These are phyloP conservation scores for Mormyrus iriodes DNA, from an alignment of 2,113 vertebrate genomes.

Conservation along the genomic window DNA sequence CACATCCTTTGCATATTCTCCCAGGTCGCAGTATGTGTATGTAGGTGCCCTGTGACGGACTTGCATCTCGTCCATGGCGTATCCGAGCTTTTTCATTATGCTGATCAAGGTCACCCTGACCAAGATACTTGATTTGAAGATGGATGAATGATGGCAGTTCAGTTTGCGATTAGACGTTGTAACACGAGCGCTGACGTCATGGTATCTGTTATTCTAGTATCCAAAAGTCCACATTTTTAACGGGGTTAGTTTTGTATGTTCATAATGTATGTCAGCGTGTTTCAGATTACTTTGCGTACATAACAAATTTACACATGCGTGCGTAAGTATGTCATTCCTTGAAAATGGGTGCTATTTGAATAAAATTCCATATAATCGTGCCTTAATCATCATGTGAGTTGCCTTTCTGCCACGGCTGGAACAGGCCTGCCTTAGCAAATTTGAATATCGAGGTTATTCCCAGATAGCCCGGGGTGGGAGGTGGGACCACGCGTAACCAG, in stretches of 20 bases:
- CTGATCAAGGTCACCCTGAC: too few relatives aligned
- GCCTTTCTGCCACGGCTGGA: not conserved
- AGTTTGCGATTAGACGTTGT: too few relatives aligned
- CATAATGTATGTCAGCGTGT: not conserved
- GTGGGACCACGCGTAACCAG: not conserved
- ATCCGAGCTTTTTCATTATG: not conserved
- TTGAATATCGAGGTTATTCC: not conserved
- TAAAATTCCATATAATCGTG: not conserved
- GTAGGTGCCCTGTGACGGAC: not conserved
- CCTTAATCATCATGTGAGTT: not conserved
- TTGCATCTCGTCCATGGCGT: not conserved
- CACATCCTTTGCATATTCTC: not conserved
- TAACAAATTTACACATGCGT: not conserved
- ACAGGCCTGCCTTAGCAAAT: not conserved
- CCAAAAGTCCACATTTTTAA: not conserved
- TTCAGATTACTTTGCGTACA: not conserved
- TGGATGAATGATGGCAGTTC: too few relatives aligned
- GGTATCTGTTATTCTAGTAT: not conserved
- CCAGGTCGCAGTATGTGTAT: not conserved
- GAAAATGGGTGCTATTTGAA: not conserved
- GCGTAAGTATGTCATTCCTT: not conserved
- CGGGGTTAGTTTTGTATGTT: not conserved
- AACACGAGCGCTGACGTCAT: not conserved
- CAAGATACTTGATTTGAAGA: not conserved
- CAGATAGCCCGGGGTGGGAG: not conserved